Evolutionary conservation across 1,140 invertebrate genomes (phyloP), one percentile per base, ranked within the genome.

Genomic region (Drosophila aff.): DNA sequence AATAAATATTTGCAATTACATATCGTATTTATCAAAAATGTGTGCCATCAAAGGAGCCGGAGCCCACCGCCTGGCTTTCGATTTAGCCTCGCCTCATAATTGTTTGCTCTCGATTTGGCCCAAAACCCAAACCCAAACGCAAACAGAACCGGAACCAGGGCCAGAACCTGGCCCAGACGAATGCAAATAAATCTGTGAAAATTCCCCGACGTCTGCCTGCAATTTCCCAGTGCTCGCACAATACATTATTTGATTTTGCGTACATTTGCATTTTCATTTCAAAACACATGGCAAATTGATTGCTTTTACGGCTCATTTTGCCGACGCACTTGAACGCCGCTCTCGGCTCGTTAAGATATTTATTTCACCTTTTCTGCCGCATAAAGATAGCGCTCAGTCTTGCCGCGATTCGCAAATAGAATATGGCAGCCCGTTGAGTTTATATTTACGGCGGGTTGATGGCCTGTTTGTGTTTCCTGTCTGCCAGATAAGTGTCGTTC

Each of bases 1-100:
- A 68, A 89, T 83, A 89, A 90, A 89, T 89, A 89, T 89, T 89
- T 89, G 66, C 84, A 90, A 89, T 89, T 89, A 89, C 79, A 78
- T 87, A 83, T 87, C 81, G 76, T 72, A 90, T 81, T 81, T 89
- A 84, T 89, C 76, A 79, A 40, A 78, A 55, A 79, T 57, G 67
- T 79, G 55, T 79, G 67, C 21, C 44, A 59, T 77, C 64, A 62
- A 68, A 69, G 50, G 50, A 41, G 43, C 43, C 5, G 26, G 3
- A 11, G 16, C 26, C 50, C 18, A 9, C 38, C 31, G 18, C 31
- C 41, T 16, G 47, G 53, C 50, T 68, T 68, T 68, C 44, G 49
- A 72, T 47, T 55, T 49, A 38, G 53, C 33, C 33, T 16, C 15
- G 53, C 21, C 21, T 55, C 53, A 55, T 57, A 57, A 57, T 57